Conservation (phyloP, 1,140 invertebrate species). For the Aphelenchoides besseyi region DNA sequence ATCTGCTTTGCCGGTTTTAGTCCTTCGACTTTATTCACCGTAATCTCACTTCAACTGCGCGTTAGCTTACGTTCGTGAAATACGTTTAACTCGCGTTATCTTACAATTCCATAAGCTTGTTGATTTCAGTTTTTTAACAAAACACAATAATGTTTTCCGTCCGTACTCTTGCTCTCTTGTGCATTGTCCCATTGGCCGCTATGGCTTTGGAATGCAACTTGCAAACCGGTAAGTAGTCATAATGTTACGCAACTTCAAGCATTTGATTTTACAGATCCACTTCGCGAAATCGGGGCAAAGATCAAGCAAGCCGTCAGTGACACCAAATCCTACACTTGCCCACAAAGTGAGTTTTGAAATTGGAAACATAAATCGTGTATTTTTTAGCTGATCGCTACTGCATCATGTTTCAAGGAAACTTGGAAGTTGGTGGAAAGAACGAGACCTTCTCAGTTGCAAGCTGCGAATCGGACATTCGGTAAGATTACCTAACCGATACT, state of each 20-base stretch:
- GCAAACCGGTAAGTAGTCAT: background rate
- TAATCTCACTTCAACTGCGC: too few relatives aligned
- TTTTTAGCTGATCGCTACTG: background rate
- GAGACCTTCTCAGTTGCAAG: background rate
- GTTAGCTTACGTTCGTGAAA: too few relatives aligned
- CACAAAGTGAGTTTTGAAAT: slow-evolving; percentile 1
- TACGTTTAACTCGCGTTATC: too few relatives aligned
- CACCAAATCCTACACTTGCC: background rate
- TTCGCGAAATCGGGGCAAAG: background rate
- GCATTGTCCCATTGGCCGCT: background rate
- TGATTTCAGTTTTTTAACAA: background rate
- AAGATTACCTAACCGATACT: background rate
- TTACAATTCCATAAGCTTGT: too few relatives aligned
- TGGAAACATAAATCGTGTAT: background rate
- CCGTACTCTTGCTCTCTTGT: background rate
- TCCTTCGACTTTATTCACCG: too few relatives aligned
- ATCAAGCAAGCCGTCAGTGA: background rate
- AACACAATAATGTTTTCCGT: background rate
- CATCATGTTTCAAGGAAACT: background rate
- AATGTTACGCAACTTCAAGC: background rate
- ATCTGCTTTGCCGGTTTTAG: too few relatives aligned
- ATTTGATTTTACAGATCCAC: background rate
- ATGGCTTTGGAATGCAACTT: background rate
- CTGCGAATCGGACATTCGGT: slow-evolving; percentile 3
- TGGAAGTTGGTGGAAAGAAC: slow-evolving; percentile 12